Evolutionary conservation across 2,888 invertebrate genomes (phyloP).

Genomic region (Acanthoscelides obtectus): DNA sequence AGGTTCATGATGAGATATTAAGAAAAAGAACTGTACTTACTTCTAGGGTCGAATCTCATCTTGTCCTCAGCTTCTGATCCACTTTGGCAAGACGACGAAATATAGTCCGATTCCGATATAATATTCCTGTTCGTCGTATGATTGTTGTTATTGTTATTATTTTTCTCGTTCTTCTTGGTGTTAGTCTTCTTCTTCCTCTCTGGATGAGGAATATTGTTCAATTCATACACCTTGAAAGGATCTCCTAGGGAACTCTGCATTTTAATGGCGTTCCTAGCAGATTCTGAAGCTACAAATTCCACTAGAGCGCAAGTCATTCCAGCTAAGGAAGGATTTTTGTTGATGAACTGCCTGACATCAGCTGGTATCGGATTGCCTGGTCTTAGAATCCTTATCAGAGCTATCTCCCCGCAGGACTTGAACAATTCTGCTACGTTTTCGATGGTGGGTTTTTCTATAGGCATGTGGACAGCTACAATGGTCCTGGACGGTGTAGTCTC

Average conservation of each 20-base stretch:
- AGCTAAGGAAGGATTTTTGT: slow-evolving; percentile 84
- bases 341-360: slow-evolving; percentile 85
- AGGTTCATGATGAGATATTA: too few species aligned
- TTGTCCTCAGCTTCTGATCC: slow-evolving; percentile 54
- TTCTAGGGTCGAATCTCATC: slow-evolving; percentile 43
- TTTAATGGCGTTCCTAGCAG: slow-evolving; percentile 76
- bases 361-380: slow-evolving; percentile 89
- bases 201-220: slow-evolving; percentile 64
- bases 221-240: slow-evolving; percentile 68
- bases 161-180: slow-evolving; percentile 56
- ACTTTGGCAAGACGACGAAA: slow-evolving; percentile 50
- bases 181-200: slow-evolving; percentile 70
- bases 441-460: slow-evolving; percentile 78
- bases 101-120: slow-evolving; percentile 39
- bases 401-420: slow-evolving; percentile 83
- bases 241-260: slow-evolving; percentile 57
- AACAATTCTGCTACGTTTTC: slow-evolving; percentile 91
- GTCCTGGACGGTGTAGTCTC: slow-evolving; percentile 91
- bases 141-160: slow-evolving; percentile 55
- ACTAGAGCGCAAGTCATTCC: slow-evolving; percentile 84
- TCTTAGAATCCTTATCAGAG: slow-evolving; percentile 78
- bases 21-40: too few species aligned
- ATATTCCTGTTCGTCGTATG: slow-evolving; percentile 19
- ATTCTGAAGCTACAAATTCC: slow-evolving; percentile 84
- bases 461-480: slow-evolving; percentile 81